These are phyloP conservation scores for Pelobates fuscus DNA, from an alignment of 2,113 vertebrate species.

Conservation along the genomic window DNA sequence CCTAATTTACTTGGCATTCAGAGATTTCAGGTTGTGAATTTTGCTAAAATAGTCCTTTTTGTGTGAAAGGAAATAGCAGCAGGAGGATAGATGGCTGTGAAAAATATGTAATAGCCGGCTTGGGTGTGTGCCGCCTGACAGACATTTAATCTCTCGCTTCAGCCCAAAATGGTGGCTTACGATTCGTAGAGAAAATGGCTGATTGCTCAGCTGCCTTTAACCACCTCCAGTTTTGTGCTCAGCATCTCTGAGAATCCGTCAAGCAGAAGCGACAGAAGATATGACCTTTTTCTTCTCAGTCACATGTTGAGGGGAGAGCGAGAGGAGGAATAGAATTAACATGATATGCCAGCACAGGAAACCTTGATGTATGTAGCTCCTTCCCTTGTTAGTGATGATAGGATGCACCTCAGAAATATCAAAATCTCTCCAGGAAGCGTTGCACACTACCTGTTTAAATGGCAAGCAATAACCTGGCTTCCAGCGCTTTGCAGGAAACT, in stretches of 20 bases:
- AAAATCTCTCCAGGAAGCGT: conserved; percentile 57
- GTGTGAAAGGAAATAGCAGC: conserved; percentile 18
- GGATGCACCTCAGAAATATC: conserved; percentile 52
- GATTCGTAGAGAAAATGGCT: conserved; percentile 71
- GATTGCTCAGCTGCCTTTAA: conserved; percentile 63
- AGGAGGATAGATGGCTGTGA: conserved; percentile 20
- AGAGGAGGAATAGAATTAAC: conserved; percentile 59
- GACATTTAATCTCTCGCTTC: conserved; percentile 51
- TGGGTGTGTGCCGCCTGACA: conserved; percentile 55
- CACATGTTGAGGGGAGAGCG: conserved; percentile 48
- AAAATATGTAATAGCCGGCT: conserved; percentile 46
- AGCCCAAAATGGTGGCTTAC: conserved; percentile 71
- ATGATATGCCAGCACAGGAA: conserved; percentile 54
- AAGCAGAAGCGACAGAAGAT: conserved; percentile 67
- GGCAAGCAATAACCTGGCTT: conserved; percentile 39
- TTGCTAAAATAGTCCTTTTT: conserved; percentile 18
- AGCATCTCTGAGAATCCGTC: conserved; percentile 64
- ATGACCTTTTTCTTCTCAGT: conserved; percentile 71
- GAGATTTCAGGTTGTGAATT: conserved; percentile 32
- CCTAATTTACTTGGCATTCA: conserved; percentile 5
- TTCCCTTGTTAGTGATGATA: conserved; percentile 56
- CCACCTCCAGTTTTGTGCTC: conserved; percentile 65
- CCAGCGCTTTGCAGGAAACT: conserved; percentile 22
- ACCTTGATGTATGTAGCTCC: conserved; percentile 56
- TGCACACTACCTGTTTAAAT: conserved; percentile 46